These are phyloP conservation scores for Lutraria rhynchaena DNA, from an alignment of 1,140 invertebrate genomes.

Conservation along the genomic window DNA sequence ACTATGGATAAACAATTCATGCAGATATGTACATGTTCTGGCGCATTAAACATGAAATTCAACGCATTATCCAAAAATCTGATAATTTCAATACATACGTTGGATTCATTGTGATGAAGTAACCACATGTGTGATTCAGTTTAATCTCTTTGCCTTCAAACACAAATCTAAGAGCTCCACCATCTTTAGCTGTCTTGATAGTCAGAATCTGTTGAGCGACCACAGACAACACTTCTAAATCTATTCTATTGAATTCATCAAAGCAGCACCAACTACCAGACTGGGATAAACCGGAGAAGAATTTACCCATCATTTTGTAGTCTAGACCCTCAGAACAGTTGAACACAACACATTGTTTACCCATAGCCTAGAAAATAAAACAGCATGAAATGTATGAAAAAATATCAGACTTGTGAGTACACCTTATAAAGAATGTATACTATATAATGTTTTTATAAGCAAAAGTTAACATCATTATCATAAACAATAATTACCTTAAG, in stretches of 20 bases:
- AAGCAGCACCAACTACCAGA: conserved; percentile 95
- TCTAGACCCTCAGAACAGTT: conserved; percentile 79
- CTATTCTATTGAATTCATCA: conserved; percentile 95
- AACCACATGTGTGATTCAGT: conserved; percentile 79
- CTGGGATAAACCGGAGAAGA: conserved; percentile 92
- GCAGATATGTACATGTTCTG: too few relatives aligned
- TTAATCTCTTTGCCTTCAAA: conserved; percentile 82
- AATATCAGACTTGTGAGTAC: too few relatives aligned
- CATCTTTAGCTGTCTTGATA: conserved; percentile 80
- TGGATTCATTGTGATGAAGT: conserved; percentile 86
- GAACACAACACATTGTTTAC: conserved; percentile 82
- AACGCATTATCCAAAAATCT: too few relatives aligned
- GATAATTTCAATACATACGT: conserved; percentile 87
- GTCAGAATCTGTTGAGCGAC: conserved; percentile 82
- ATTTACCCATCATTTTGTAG: conserved; percentile 83
- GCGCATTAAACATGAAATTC: too few relatives aligned
- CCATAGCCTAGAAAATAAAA: conserved; percentile 90
- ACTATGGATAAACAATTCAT: too few relatives aligned
- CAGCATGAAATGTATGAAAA: neutral
- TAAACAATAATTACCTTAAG: too few relatives aligned
- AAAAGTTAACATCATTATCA: too few relatives aligned
- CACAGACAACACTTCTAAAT: conserved; percentile 94
- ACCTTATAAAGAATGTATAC: too few relatives aligned
- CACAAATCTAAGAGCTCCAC: conserved; percentile 75
- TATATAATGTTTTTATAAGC: too few relatives aligned